Percentiles rank a stretch among this genome's conserved stretches.
Conservation (phyloP, 2,113 vertebrate genomes). For the Cervus canadensis region DNA sequence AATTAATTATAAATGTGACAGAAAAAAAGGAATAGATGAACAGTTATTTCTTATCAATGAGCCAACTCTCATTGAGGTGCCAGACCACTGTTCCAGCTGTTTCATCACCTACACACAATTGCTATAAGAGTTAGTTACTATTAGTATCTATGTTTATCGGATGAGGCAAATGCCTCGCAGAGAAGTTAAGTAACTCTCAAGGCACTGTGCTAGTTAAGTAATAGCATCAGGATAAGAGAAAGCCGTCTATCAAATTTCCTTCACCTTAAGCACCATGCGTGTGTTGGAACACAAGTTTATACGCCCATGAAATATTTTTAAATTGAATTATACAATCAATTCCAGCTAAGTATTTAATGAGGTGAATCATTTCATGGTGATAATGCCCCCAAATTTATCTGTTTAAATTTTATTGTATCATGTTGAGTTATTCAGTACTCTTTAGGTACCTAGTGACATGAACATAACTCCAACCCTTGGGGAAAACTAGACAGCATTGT, state of each 20-base stretch:
- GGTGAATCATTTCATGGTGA: background rate
- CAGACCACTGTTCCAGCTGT: background rate
- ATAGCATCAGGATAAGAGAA: background rate
- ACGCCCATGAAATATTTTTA: background rate
- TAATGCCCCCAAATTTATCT: background rate
- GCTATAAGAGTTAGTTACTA: background rate
- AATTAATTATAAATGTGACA: background rate
- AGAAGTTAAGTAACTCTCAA: background rate
- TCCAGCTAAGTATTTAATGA: background rate
- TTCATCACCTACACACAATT: background rate
- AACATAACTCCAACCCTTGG: background rate
- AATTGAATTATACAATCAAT: background rate
- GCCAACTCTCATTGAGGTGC: background rate
- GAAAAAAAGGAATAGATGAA: background rate
- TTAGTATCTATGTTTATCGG: background rate
- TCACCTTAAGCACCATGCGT: background rate
- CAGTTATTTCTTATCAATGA: background rate
- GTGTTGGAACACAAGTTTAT: background rate
- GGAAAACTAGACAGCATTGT: background rate
- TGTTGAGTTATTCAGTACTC: background rate
- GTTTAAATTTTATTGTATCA: background rate
- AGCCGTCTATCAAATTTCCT: background rate
- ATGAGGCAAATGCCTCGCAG: background rate
- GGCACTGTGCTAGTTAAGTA: background rate
- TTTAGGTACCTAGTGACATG: background rate